Conservation (phyloP, 2,113 vertebrate genomes). For the Catharus minimus region DNA sequence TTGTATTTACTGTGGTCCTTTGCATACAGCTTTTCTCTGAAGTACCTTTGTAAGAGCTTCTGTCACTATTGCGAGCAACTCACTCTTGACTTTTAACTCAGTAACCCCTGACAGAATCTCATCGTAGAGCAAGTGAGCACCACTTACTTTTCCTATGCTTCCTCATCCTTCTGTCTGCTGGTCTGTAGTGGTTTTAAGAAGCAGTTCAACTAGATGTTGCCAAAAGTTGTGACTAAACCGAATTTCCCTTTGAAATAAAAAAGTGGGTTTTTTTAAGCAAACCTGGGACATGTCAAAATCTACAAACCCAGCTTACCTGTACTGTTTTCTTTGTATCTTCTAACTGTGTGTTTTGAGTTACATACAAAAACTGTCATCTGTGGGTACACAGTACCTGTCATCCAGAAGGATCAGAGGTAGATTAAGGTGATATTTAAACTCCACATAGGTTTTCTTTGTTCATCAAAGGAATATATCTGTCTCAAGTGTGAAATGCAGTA, state of each 20-base stretch:
- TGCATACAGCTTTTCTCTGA: constrained; percentile 66
- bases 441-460: background rate
- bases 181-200: background rate
- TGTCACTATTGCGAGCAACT: constrained; percentile 58
- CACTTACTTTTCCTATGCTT: constrained; percentile 37
- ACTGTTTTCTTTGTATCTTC: background rate
- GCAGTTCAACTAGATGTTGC: background rate
- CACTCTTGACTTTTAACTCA: constrained; percentile 65
- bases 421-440: background rate
- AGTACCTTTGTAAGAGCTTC: constrained; percentile 63
- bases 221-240: background rate
- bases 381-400: background rate
- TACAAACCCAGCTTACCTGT: background rate
- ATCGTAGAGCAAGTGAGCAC: background rate
- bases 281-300: background rate
- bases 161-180: background rate
- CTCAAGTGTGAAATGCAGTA: background rate
- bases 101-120: constrained; percentile 43
- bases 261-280: background rate
- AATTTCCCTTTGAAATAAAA: background rate
- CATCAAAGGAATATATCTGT: background rate
- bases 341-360: background rate
- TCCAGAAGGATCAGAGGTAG: background rate
- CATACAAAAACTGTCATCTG: background rate
- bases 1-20: constrained; percentile 59